Evolutionary conservation across 2,797 vertebrate species (phyloP).

Genomic region (Apodemus agrarius): DNA sequence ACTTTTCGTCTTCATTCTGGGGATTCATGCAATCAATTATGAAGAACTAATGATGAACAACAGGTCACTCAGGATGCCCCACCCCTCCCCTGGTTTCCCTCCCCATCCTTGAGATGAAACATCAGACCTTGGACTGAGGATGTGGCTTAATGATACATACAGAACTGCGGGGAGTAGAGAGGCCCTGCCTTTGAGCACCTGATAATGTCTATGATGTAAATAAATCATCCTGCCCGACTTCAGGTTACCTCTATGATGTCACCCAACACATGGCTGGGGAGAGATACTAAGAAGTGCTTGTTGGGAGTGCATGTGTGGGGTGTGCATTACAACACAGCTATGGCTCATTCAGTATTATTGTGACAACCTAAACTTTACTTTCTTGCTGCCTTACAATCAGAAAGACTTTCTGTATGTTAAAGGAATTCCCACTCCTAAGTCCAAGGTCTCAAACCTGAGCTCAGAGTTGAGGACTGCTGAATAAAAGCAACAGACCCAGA

Average conservation of each 20-base stretch:
- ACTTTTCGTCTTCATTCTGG: constrained; percentile 21
- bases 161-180: rapidly evolving
- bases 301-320: rapidly evolving
- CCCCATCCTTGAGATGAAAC: not conserved
- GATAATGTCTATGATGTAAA: not conserved
- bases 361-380: not conserved
- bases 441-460: not conserved
- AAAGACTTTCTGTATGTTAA: not conserved
- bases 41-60: not conserved
- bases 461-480: not conserved
- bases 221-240: not conserved
- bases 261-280: not conserved
- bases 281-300: not conserved
- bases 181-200: not conserved
- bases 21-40: not conserved
- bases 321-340: rapidly evolving
- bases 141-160: not conserved
- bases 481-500: not conserved
- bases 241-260: not conserved
- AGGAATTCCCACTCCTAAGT: not conserved
- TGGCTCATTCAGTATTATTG: not conserved
- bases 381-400: not conserved
- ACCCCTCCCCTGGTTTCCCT: rapidly evolving
- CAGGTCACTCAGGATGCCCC: not conserved
- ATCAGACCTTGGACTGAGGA: not conserved